Base-by-base conservation (phyloP, 2,113 vertebrate genomes). In the Pimephales promelas region DNA sequence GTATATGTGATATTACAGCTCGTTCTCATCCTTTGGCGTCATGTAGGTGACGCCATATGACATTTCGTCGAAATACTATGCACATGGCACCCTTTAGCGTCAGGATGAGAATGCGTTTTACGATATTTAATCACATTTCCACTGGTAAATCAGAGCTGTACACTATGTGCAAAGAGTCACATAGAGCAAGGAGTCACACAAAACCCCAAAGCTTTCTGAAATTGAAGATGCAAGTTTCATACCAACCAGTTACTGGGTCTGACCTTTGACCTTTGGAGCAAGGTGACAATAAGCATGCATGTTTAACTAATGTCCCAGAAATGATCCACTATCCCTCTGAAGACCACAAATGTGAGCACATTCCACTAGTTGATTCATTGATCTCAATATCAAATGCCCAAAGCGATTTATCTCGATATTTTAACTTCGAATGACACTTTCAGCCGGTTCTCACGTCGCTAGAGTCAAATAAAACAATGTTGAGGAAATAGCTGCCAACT, bases 231-330 rank as follows among this genome's bases (percentile, higher is more conserved):
- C 16, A 82, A 71, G 43, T 54, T 70, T 62, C 64, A 54, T 86
- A 82, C 74, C 85, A 83, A 31, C 66, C 74, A 64, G 36, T 83
- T 64, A 79, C 10, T 14, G 59, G 4, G n/a, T 45, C 57, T 73
- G 75, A 73, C 85, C 81, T 79, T 8, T 76, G 81, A 79, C 81
- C 85, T 68, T 43, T 56, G 24, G 22, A 72, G 79, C 36, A 83
- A 59, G 79, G 57, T n/a, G 70, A 73, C 64, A 81, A 86, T 47
- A 28, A 78, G 68, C 75, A 86, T 83, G 71, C 64, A 78, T 24
- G 66, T 80, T 78, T 83, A 59, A 86, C 62, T 54, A 70, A 75
- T 79, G 68, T 83, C 34, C 40, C 14, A 13, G 40, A 47, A 62
- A 68, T 26, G 70, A 86, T 40, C 59, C 76, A 49, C 70, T 70